phyloP scores from a whole-genome alignment of 2,888 invertebrate genomes.

The Heterodera filipjevi region DNA sequence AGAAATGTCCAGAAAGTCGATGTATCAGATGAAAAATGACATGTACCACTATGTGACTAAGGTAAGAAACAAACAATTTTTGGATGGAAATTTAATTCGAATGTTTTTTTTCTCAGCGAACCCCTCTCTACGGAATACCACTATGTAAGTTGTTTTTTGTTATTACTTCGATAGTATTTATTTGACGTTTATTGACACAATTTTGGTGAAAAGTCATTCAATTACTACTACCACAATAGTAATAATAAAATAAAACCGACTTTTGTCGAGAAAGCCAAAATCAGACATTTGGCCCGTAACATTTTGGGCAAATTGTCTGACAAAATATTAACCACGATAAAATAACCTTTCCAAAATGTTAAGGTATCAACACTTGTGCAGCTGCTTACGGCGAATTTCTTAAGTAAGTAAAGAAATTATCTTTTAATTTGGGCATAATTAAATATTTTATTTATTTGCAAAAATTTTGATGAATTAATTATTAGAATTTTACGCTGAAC shows the following conservation, averaged over 20 bases:
- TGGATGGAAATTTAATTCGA: too few relatives aligned
- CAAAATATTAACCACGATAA: too few relatives aligned
- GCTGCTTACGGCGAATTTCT: constrained; percentile 99
- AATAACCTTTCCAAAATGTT: not conserved
- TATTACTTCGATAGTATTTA: too few relatives aligned
- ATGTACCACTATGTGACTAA: constrained; percentile 96
- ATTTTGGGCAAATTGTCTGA: too few relatives aligned
- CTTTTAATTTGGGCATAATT: not conserved
- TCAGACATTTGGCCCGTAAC: too few relatives aligned
- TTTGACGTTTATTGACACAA: too few relatives aligned
- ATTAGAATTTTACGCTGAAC: too few relatives aligned
- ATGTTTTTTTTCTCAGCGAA: constrained; percentile 75
- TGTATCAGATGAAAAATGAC: constrained; percentile 77
- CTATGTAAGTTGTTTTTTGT: constrained; percentile 76
- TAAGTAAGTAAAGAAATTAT: constrained; percentile 75
- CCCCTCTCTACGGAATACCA: constrained; percentile 88
- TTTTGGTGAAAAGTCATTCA: too few relatives aligned
- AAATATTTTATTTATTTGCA: constrained; percentile 10
- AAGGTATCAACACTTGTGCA: constrained; percentile 89
- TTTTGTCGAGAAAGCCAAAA: too few relatives aligned
- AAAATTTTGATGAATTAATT: not conserved
- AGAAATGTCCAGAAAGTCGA: constrained; percentile 73
- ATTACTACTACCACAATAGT: too few relatives aligned
- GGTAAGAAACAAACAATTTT: not conserved
- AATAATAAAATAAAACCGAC: too few relatives aligned